Conservation (phyloP, 2,113 vertebrate genomes). For the Myotis yumanensis region DNA sequence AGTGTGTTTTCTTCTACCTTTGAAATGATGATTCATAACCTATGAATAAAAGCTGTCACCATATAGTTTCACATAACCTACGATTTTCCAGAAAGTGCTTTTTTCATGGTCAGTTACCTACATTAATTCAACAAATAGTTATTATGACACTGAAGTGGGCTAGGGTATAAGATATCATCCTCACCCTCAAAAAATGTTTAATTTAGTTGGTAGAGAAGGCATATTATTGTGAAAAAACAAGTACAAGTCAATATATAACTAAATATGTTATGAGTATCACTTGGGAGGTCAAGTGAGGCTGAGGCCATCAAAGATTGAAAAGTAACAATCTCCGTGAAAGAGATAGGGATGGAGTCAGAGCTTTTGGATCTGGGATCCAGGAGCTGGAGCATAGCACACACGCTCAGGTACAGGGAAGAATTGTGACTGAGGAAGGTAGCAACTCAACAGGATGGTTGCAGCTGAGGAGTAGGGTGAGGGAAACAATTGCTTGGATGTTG, state of each 20-base stretch:
- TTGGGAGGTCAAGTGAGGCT: neutral
- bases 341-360: neutral
- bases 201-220: neutral
- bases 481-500: neutral
- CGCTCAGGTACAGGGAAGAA: neutral
- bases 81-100: slow-evolving; percentile 26
- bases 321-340: neutral
- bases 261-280: neutral
- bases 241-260: neutral
- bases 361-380: neutral
- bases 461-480: neutral
- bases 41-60: slow-evolving; percentile 16
- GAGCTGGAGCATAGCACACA: neutral
- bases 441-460: neutral
- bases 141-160: neutral
- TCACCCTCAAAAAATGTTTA: neutral
- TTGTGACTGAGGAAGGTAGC: neutral
- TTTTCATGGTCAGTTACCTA: slow-evolving; percentile 15
- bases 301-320: neutral
- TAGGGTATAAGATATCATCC: neutral
- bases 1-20: slow-evolving; percentile 30
- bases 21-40: slow-evolving; percentile 35
- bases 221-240: slow-evolving; percentile 22
- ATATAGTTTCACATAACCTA: neutral
- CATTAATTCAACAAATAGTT: slow-evolving; percentile 50